Evolutionary conservation across 2,888 invertebrate species (phyloP), one percentile per base, ranked within the genome.

Genomic region (Tethea ocularis): DNA sequence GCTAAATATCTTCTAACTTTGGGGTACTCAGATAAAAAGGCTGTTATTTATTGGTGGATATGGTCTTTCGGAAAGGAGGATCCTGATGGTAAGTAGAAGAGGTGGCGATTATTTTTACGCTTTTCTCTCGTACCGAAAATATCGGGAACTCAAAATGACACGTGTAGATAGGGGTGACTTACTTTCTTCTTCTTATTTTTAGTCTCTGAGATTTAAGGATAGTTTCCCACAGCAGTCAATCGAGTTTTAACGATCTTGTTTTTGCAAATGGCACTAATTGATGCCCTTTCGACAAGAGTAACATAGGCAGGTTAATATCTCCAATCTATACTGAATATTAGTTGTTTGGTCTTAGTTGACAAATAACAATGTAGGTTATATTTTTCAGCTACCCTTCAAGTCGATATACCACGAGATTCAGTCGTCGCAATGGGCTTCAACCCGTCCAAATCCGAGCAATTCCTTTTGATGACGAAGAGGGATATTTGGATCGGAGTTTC

Each of bases 1-100:
- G 95, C 94, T 1, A 94, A 94, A 70, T 95, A 94, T 68, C 77
- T 95, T 51, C 79, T 95, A 1, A 94, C 94, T 0, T 68, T 95
- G 56, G 94, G 92, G 3, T 93, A 93, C 62, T 88, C 87, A 53
- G 11, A 33, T 17, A 83, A 86, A 0, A 81, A 80, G 57, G 91
- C 93, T 23, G 74, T 76, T 0, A 66, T 95, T 0, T 84, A 93
- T 64, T 93, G 95, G 83, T 95, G 95, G 95, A 83, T 94, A 52
- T 96, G 96, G 95, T 93, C 94, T 36, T 86, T 78, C 26, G 94
- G 94, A 4, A 71, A 71, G 10, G 88, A 93, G 13, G 69, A 77
- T 53, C 93, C 95, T 5, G 91, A 95, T 76, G 95, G 95, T 95
- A 82, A 1, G 46, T 46, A 20, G 46, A 38, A 17, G 0, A 17